Percentiles rank a stretch among this genome's conserved stretches.
Evolutionary conservation across 2,113 vertebrate genomes (phyloP).

Genomic region (Neogale vison): DNA sequence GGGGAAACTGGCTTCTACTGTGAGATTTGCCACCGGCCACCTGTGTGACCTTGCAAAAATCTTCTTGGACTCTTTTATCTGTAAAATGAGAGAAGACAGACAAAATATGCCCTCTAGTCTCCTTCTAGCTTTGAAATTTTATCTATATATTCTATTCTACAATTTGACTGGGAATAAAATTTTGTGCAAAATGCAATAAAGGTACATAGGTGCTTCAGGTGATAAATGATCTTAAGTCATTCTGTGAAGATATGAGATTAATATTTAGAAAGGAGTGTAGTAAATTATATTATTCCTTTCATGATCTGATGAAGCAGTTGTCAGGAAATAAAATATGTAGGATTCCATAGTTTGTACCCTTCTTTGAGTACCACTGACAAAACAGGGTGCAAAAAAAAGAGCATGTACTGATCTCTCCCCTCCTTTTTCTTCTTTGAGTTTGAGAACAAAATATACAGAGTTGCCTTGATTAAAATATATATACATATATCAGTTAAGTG

Average conservation of each 20-base stretch:
- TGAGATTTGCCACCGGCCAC: neutral
- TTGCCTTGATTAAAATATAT: neutral
- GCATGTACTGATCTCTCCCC: neutral
- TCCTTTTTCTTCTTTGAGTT: neutral
- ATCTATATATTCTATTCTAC: neutral
- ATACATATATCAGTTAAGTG: neutral
- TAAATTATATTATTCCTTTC: neutral
- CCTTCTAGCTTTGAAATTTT: neutral
- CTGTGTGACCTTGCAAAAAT: slow-evolving; percentile 17
- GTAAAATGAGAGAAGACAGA: neutral
- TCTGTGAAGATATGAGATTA: neutral
- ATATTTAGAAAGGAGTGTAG: neutral
- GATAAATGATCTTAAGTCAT: neutral
- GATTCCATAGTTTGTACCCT: neutral
- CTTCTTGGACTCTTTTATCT: neutral
- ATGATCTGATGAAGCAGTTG: neutral
- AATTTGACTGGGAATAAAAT: neutral
- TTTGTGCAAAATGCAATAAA: neutral
- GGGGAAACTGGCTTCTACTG: neutral
- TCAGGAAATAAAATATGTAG: neutral
- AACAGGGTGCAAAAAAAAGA: neutral
- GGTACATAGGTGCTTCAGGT: neutral
- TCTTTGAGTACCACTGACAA: neutral
- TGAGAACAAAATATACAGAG: neutral
- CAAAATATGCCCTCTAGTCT: neutral